Evolutionary conservation across 2,888 invertebrate species (phyloP).

Genomic region (Platerodrilus igneus): DNA sequence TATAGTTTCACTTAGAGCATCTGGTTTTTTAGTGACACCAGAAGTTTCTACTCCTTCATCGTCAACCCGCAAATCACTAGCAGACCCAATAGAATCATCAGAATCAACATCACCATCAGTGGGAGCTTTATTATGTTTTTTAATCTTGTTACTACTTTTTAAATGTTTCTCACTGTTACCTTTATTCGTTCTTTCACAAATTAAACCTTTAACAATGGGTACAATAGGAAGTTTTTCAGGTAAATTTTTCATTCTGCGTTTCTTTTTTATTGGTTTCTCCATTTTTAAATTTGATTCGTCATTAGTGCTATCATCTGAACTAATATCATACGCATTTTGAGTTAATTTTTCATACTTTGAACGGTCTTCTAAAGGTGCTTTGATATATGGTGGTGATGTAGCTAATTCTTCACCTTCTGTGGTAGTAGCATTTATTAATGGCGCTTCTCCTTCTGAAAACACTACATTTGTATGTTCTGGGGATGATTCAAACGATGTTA

Average conservation of each 20-base stretch:
- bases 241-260: constrained; percentile 47
- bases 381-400: constrained; percentile 54
- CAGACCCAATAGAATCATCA: constrained; percentile 68
- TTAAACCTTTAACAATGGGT: constrained; percentile 48
- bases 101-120: constrained; percentile 49
- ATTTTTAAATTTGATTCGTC: constrained; percentile 46
- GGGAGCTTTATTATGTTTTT: constrained; percentile 33
- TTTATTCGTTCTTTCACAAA: constrained; percentile 46
- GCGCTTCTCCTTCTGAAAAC: constrained; percentile 46
- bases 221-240: constrained; percentile 54
- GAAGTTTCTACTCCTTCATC: constrained; percentile 51
- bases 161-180: constrained; percentile 20
- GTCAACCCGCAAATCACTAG: constrained; percentile 61
- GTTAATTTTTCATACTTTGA: constrained; percentile 74
- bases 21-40: constrained; percentile 43
- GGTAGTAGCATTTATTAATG: constrained; percentile 43
- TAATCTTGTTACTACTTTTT: constrained; percentile 26
- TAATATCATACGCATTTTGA: constrained; percentile 55
- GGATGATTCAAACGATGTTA: constrained; percentile 26
- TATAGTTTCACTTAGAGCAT: constrained; percentile 53
- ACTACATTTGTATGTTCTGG: constrained; percentile 24
- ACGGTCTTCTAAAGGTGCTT: constrained; percentile 63
- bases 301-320: constrained; percentile 50
- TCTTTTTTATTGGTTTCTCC: constrained; percentile 40
- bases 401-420: constrained; percentile 36